These are phyloP conservation scores for Carterocephalus palaemon DNA, from an alignment of 2,888 invertebrate genomes.

Conservation along the genomic window DNA sequence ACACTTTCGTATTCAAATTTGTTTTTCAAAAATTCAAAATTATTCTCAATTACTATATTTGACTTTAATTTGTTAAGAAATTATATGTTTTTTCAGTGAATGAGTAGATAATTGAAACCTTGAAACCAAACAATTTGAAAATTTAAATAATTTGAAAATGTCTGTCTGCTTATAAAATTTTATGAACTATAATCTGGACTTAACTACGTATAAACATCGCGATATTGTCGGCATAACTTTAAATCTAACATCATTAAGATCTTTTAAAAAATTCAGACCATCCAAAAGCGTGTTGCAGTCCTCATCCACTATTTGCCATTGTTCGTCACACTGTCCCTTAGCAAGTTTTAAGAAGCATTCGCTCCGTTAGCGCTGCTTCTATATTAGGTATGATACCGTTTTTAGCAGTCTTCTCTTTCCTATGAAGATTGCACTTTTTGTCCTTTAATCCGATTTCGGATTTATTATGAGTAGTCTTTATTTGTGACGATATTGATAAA, in stretches of 20 bases:
- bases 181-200: constrained; percentile 33
- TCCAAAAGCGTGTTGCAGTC: constrained; percentile 24
- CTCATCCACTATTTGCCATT: constrained; percentile 11
- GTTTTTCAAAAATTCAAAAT: too few relatives aligned
- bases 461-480: constrained; percentile 69
- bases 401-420: constrained; percentile 55
- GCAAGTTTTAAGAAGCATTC: constrained; percentile 66
- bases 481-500: constrained; percentile 60
- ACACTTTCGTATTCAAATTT: too few relatives aligned
- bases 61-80: too few relatives aligned
- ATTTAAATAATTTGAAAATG: not conserved
- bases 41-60: too few relatives aligned
- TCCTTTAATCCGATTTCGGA: constrained; percentile 65
- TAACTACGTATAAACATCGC: constrained; percentile 47
- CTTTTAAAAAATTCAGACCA: constrained; percentile 27
- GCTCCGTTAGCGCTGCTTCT: constrained; percentile 57
- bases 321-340: constrained; percentile 33
- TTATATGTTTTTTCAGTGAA: too few relatives aligned
- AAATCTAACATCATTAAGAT: constrained; percentile 43
- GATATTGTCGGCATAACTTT: constrained; percentile 69
- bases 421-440: constrained; percentile 61
- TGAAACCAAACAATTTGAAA: too few relatives aligned
- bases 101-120: not conserved
- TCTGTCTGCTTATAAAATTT: constrained; percentile 33
- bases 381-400: constrained; percentile 53